Evolutionary conservation across 2,797 vertebrate genomes (phyloP), one percentile per base, ranked within the genome.

Genomic region (Otolemur crassicaudatus): DNA sequence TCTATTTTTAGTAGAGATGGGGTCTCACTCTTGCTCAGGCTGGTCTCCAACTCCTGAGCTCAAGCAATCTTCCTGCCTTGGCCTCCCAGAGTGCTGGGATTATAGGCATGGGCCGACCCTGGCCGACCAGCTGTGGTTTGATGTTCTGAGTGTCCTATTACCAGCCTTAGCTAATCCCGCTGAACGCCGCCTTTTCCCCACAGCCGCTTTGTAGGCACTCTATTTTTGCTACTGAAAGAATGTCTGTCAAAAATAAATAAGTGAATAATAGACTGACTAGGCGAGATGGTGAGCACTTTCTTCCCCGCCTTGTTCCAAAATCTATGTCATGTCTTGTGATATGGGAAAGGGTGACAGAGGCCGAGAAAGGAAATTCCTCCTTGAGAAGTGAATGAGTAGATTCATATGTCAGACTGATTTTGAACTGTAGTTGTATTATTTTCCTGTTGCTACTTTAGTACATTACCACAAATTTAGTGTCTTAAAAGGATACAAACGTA

Each of bases 161-260:
- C 87, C 79, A 72, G 65, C 8, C 61, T 77, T 87, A 29, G 77
- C 80, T 96, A 83, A 87, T 96, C 95, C 87, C 90, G 80, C 94
- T 46, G 29, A 82, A n/a, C 27, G 29, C 11, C 8, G 0, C 80
- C 79, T 58, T 67, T 65, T 83, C 75, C 95, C 82, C 91, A 85
- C 80, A 63, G 70, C n/a, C 73, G 61, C 58, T 85, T 90, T 63
- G 12, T 11, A 43, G 75, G 53, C 22, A 37, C 56, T 96, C 87
- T 94, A 4, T 93, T 97, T 94, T 96, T 97, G 87, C 79, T 58
- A 14, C 40, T 73, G 34, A 61, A 82, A 92, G n/a, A 56, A 56
- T 46, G 82, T 80, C 60, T 97, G 88, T 89, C 70, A 93, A 89
- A 95, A 90, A 56, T 73, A 96, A 88, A 83, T 89, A 88, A 95